These are phyloP conservation scores for Calliphora vomitoria DNA, from an alignment of 2,888 invertebrate species.

Conservation along the genomic window DNA sequence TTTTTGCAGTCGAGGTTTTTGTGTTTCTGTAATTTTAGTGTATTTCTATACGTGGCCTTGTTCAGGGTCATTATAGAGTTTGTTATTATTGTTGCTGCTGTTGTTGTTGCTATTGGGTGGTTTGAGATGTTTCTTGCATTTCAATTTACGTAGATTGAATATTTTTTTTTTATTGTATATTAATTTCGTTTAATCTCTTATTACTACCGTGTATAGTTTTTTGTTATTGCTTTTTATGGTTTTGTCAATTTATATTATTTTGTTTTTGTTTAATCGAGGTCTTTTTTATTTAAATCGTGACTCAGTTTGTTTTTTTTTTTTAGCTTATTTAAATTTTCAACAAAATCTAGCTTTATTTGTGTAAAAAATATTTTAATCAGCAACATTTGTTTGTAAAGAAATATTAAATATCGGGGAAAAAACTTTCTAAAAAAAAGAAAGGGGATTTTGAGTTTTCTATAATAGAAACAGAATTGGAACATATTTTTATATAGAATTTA, in stretches of 20 bases:
- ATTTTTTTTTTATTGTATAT: constrained; percentile 10
- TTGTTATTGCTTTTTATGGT: not conserved
- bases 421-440: not conserved
- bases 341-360: not conserved
- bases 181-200: not conserved
- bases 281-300: constrained; percentile 11
- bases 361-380: not conserved
- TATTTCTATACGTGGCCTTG: constrained; percentile 62
- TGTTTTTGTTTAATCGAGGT: constrained; percentile 26
- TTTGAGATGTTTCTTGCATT: constrained; percentile 48
- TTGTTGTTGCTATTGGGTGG: constrained; percentile 49
- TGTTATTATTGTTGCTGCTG: constrained; percentile 42
- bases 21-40: constrained; percentile 31
- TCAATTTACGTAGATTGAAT: constrained; percentile 40
- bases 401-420: not conserved
- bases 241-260: not conserved
- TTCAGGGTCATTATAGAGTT: constrained; percentile 67
- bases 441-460: not conserved
- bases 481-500: too few species aligned
- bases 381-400: not conserved
- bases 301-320: not conserved
- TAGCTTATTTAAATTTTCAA: not conserved
- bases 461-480: too few species aligned
- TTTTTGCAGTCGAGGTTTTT: constrained; percentile 12
- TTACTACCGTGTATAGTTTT: not conserved